Evolutionary conservation across 2,888 invertebrate genomes (phyloP), one percentile per base, ranked within the genome.

Genomic region (Apantesis nais): DNA sequence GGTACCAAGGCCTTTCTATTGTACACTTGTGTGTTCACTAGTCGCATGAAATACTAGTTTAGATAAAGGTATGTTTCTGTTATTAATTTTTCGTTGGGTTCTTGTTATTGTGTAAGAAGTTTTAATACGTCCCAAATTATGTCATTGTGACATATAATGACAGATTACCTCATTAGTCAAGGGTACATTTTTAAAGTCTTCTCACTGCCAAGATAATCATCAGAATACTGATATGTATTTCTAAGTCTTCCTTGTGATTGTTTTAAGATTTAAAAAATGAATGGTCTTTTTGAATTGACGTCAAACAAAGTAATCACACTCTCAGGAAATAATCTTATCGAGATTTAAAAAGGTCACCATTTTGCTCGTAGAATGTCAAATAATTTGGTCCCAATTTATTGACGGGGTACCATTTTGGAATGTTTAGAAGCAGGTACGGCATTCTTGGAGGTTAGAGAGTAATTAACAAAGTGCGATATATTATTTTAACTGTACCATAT

Each of bases 341-440:
- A 14, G 19, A 48, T 67, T 62, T 67, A 66, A 74, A 73, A 74
- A 68, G 11, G 25, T n/a, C 5, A 14, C 67, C 70, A 74, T 73
- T 31, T 71, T 77, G 74, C 74, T 75, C 74, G 58, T 61, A 39
- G 52, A 72, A 64, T 76, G 37, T 61, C 61, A 76, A 76, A 37
- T 25, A 34, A 70, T 79, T 63, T 62, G 70, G 68, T 63, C 68
- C 70, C 72, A 83, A 83, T 80, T n/a, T 52, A 8, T 37, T 37
- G 29, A 22, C 22, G 22, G 31, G 22, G 12, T 44, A 22, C 39
- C 29, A 29, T 29, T 63, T 44, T 16, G 11, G 41, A 44, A 29
- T 5, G 19, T 11, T 41, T 44, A 19, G 29, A 63, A 9, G 11
- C 41, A 63, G 41, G 41, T 63, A 41, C 41, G 11, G 63, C 41